A percentile compares a stretch with the other conserved stretches of the same genome.
phyloP scores from a whole-genome alignment of 2,797 vertebrate genomes.

The Molossus molossus region DNA sequence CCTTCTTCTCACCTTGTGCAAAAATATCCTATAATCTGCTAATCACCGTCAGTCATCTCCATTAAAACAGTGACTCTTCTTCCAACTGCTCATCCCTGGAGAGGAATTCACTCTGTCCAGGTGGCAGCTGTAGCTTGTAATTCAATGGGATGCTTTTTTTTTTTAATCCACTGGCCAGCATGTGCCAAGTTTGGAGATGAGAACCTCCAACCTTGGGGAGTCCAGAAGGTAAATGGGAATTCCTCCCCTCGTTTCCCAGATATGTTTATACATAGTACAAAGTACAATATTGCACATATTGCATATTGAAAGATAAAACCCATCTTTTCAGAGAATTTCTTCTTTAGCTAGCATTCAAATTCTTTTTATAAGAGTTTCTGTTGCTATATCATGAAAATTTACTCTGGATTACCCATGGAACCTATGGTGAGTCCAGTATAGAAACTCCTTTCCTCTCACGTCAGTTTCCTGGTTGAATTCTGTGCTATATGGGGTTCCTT shows the following conservation, averaged over 20 bases:
- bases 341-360: not conserved
- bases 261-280: not conserved
- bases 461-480: not conserved
- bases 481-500: not conserved
- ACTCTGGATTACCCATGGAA: not conserved
- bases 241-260: not conserved
- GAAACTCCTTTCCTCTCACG: not conserved
- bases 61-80: not conserved
- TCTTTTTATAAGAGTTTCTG: not conserved
- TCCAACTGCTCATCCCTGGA: not conserved
- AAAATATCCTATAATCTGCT: not conserved
- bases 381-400: not conserved
- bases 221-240: not conserved
- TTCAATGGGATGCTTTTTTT: not conserved
- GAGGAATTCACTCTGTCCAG: not conserved
- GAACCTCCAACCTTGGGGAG: not conserved
- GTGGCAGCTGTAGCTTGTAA: not conserved
- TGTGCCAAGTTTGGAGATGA: not conserved
- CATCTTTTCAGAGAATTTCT: not conserved
- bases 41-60: not conserved
- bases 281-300: not conserved
- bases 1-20: not conserved
- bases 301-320: not conserved
- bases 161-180: not conserved
- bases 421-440: not conserved